Base-by-base conservation (phyloP, 2,888 invertebrate genomes). In the Cryptus armator region DNA sequence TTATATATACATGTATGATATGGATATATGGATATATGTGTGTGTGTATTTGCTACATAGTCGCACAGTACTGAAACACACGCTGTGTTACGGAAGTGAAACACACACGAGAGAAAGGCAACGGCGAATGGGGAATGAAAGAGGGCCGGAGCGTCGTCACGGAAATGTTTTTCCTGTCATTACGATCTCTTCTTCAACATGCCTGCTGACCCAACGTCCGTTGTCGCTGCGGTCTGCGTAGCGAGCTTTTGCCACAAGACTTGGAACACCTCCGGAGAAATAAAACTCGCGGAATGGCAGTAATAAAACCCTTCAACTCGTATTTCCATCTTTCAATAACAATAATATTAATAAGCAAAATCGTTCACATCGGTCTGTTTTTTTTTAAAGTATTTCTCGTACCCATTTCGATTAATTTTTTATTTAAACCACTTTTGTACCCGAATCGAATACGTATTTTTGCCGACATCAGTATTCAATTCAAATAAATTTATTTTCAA, bases 101-200 rank as follows among this genome's bases (percentile, higher is more conserved):
- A 71, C 53, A 32, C 12, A 32, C 12, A 43, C 44, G 24, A 66
- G 51, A 72, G 24, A 62, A 44, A 53, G 43, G 32, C 59, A 62
- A 78, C 51, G 67, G 74, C 68, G 74, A 78, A 72, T 78, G 51
- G 66, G 19, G 62, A 67, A 78, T 51, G 51, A 62, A 78, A 59
- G 48, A 75, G 51, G 64, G 78, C 46, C 64, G 51, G 24, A 66
- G 74, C 74, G 78, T 83, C 83, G 83, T 78, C 29, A 44, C 74
- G 74, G 83, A 83, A 78, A 78, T 83, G 83, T 83, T 83, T 78
- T 83, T 78, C 83, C 68, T 74, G 74, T 78, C 74, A 78, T 83
- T 83, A 83, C 83, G 72, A 78, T 83, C 62, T 51, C 51, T 44
- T 51, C 48, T 51, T 19, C 68, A 19, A 16, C 53, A 9, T 64